Percentiles rank a stretch among this genome's conserved stretches.
Conservation (phyloP, 2,113 vertebrate species). For the Bathybates hornii region DNA sequence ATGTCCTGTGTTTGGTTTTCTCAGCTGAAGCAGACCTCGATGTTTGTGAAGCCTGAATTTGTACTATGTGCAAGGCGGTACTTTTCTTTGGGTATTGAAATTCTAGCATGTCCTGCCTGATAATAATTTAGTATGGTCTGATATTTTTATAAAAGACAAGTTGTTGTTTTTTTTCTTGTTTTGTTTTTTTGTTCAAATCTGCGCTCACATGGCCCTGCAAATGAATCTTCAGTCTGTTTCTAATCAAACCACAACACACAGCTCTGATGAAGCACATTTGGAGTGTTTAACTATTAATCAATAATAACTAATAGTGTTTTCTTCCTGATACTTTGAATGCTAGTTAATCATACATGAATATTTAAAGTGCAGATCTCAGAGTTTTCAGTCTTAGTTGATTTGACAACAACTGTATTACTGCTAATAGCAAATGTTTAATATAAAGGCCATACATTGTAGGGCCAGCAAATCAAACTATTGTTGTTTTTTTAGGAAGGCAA, state of each 20-base stretch:
- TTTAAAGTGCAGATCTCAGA: neutral
- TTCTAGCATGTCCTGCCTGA: neutral
- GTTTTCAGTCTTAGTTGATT: neutral
- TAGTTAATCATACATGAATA: neutral
- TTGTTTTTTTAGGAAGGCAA: neutral
- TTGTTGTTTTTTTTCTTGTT: neutral
- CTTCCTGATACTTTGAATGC: neutral
- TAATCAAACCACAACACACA: neutral
- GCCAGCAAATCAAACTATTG: neutral
- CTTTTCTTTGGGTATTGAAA: neutral
- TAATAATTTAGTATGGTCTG: neutral
- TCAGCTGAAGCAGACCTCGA: constrained; percentile 86
- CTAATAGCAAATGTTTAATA: neutral
- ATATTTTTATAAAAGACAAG: neutral
- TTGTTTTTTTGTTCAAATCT: neutral
- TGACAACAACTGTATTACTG: neutral
- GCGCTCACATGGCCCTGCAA: neutral
- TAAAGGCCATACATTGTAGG: neutral
- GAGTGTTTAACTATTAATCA: neutral
- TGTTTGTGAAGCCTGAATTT: constrained; percentile 76
- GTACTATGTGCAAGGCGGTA: neutral
- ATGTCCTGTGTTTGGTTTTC: constrained; percentile 14
- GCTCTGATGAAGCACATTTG: neutral
- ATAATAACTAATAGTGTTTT: neutral
- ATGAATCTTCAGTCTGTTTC: neutral